Base-by-base conservation (phyloP, 2,113 vertebrate species). In the Oxyura jamaicensis region DNA sequence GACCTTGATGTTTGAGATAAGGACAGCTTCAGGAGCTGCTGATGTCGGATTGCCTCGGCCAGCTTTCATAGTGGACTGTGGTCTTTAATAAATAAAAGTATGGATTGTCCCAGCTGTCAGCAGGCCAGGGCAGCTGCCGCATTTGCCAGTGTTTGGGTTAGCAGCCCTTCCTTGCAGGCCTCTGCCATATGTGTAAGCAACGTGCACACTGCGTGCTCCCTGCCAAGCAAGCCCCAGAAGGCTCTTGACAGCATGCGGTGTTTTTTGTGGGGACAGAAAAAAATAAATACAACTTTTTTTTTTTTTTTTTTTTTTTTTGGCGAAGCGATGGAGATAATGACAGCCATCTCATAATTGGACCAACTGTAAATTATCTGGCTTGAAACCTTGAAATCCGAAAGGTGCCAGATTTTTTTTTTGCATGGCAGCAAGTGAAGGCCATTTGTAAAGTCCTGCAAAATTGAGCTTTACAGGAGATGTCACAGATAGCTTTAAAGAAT, bases 51-150 rank as follows among this genome's bases (percentile, higher is more conserved):
- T 86, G 74, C 90, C 68, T 93, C 86, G 58, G 55, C 93, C 83
- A 79, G 68, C 80, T 90, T 95, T 91, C 83, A 16, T 92, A 92
- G 92, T 84, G 92, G 95, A 74, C 86, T 86, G 39, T 91, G 60
- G 78, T 71, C 88, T 79, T 96, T 84, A 88, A 84, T 94, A 92
- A 93, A 88, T 76, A 72, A 63, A 75, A 56, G 7, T 36, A 91
- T 90, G 0, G 53, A 84, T 96, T 77, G 76, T 90, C 83, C 73
- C 91, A 95, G 91, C 93, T 95, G 93, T 85, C 86, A 83, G 73
- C 63, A 85, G 95, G 91, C 88, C 65, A 23, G 66, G 93, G 94
- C 93, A 95, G 91, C 94, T 94, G 95, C 93, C 1, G 14, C 16
- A 1, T 67, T 39, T 79, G 87, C 53, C 82, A 58, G 75, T 81